phyloP scores from a whole-genome alignment of 1,140 invertebrate species.

The Aradophagus sp. region DNA sequence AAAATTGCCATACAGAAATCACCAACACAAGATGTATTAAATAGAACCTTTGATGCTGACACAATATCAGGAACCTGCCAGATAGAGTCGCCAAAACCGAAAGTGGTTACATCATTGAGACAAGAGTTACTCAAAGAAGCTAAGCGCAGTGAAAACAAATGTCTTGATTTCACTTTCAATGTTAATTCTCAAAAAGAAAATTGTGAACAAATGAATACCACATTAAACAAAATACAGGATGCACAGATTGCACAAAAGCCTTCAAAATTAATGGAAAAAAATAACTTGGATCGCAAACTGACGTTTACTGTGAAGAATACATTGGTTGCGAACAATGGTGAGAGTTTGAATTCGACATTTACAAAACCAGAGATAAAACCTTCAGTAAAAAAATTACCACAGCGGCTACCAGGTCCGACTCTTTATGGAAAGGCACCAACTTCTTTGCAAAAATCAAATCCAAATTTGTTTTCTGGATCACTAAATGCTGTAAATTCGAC shows the following conservation, averaged over 20 bases:
- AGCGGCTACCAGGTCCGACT: conserved; percentile 51
- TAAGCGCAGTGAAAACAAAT: conserved; percentile 46
- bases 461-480: conserved; percentile 65
- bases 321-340: conserved; percentile 26
- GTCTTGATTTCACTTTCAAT: conserved; percentile 59
- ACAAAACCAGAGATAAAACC: conserved; percentile 11
- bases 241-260: conserved; percentile 12
- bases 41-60: background rate
- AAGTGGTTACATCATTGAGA: conserved; percentile 30
- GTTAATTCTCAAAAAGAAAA: conserved; percentile 41
- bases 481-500: conserved; percentile 43
- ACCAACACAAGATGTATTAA: background rate
- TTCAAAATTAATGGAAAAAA: conserved; percentile 23
- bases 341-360: conserved; percentile 41
- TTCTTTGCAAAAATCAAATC: conserved; percentile 72
- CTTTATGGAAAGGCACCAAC: conserved; percentile 66
- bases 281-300: conserved; percentile 24
- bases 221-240: conserved; percentile 15
- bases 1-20: too few species aligned
- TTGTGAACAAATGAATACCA: conserved; percentile 21
- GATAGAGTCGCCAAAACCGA: conserved; percentile 20
- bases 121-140: conserved; percentile 62
- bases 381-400: conserved; percentile 18
- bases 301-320: conserved; percentile 45
- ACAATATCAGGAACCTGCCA: background rate